Evolutionary conservation across 2,888 invertebrate species (phyloP).

Genomic region (Rotaria sp.): DNA sequence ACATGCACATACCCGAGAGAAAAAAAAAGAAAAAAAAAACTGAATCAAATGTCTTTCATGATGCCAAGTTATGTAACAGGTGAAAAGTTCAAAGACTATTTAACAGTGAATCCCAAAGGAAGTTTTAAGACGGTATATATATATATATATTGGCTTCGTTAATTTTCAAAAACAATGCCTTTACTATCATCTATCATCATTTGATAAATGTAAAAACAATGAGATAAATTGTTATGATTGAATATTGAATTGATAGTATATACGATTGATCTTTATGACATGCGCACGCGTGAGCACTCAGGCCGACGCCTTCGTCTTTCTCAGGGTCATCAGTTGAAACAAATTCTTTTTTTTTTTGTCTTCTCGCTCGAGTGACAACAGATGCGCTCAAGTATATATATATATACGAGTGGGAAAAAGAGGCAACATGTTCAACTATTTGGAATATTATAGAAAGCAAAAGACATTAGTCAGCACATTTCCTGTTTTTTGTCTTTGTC

Average conservation of each 20-base stretch:
- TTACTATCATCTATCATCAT: background rate
- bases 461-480: slow-evolving; percentile 24
- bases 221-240: background rate
- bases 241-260: background rate
- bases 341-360: slow-evolving; percentile 17
- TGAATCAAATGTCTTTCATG: slow-evolving; percentile 9
- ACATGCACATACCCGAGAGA: background rate
- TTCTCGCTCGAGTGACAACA: slow-evolving; percentile 18
- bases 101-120: background rate
- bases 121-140: background rate
- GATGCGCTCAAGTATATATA: slow-evolving; percentile 19
- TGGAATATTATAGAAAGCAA: background rate
- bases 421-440: slow-evolving; percentile 24
- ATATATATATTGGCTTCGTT: background rate
- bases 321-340: slow-evolving; percentile 24
- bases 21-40: background rate
- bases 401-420: background rate
- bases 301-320: background rate
- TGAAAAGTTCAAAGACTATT: slow-evolving; percentile 10
- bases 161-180: background rate
- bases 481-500: slow-evolving; percentile 22
- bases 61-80: background rate
- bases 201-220: background rate
- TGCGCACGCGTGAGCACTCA: slow-evolving; percentile 1
- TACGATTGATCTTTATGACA: slow-evolving; percentile 8